Conservation (phyloP, 1,140 invertebrate genomes). For the Himalopsyche phryganea region DNA sequence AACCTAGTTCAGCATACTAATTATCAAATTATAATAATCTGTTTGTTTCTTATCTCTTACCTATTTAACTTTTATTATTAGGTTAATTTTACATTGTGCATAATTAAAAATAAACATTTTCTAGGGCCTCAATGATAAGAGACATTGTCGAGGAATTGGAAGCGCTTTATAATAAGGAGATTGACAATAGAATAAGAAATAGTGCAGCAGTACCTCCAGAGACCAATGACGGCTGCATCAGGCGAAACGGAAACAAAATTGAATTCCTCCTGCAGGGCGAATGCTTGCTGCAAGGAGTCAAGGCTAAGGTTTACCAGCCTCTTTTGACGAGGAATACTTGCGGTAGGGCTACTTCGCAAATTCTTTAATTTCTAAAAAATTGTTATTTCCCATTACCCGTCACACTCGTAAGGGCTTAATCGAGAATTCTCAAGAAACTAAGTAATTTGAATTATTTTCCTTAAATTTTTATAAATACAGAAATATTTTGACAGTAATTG, state of each 20-base stretch:
- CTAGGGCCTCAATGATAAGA: conserved; percentile 69
- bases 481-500: too few species aligned
- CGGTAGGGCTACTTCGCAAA: conserved; percentile 53
- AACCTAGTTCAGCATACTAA: too few species aligned
- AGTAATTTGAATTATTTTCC: too few species aligned
- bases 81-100: too few species aligned
- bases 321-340: conserved; percentile 70
- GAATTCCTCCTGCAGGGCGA: conserved; percentile 50
- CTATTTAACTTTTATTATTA: too few species aligned
- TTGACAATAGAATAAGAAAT: conserved; percentile 6
- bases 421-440: too few species aligned
- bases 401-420: too few species aligned
- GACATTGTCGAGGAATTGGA: conserved; percentile 63
- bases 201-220: background rate
- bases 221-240: background rate
- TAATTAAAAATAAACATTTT: too few species aligned
- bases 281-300: conserved; percentile 65
- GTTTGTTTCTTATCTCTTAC: too few species aligned
- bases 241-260: background rate
- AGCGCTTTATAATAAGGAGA: conserved; percentile 33
- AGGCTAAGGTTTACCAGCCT: conserved; percentile 67
- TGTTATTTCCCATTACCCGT: conserved; percentile 28
- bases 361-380: background rate
- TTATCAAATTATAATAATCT: too few species aligned
- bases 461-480: too few species aligned